These are phyloP conservation scores for Ascidia mentula DNA, from an alignment of 23 tunicate genomes.

Conservation along the genomic window DNA sequence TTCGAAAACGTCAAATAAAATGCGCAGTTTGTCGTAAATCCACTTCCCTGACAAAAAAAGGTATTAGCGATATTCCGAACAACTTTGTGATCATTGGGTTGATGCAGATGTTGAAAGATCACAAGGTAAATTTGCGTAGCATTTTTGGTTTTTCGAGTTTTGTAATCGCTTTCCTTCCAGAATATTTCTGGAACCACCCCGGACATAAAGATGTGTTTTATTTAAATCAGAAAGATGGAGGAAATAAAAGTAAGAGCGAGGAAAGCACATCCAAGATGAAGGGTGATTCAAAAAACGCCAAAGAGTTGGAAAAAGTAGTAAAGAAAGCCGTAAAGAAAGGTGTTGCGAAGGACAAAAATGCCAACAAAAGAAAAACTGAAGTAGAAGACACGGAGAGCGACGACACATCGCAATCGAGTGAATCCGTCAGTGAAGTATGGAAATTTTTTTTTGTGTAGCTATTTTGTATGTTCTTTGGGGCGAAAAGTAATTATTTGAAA, in stretches of 20 bases:
- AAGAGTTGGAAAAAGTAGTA: too few species aligned
- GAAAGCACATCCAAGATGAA: too few species aligned
- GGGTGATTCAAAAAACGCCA: too few species aligned
- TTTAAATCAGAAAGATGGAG: background rate
- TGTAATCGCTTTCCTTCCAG: background rate
- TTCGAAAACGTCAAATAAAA: slow-evolving; percentile 23
- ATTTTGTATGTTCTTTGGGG: too few species aligned
- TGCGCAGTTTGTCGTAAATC: slow-evolving; percentile 59
- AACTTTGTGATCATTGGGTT: slow-evolving; percentile 45
- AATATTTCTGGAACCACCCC: too few species aligned
- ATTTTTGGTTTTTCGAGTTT: background rate
- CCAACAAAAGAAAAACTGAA: background rate
- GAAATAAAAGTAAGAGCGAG: too few species aligned
- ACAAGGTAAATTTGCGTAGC: background rate
- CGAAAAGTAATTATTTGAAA: too few species aligned
- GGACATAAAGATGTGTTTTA: background rate
- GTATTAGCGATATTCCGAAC: slow-evolving; percentile 33
- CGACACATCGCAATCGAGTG: background rate
- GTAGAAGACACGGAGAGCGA: slow-evolving; percentile 3
- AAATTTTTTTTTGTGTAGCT: too few species aligned
- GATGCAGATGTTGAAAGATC: slow-evolving; percentile 30
- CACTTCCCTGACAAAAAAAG: slow-evolving; percentile 34
- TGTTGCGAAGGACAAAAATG: background rate
- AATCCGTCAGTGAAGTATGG: slow-evolving; percentile 1
- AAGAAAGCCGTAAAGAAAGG: background rate